A percentile compares a stretch with the other conserved stretches of the same genome.
These are phyloP conservation scores for Rhinolophus ferrumequinum DNA, from an alignment of 2,113 vertebrate species.

Conservation along the genomic window DNA sequence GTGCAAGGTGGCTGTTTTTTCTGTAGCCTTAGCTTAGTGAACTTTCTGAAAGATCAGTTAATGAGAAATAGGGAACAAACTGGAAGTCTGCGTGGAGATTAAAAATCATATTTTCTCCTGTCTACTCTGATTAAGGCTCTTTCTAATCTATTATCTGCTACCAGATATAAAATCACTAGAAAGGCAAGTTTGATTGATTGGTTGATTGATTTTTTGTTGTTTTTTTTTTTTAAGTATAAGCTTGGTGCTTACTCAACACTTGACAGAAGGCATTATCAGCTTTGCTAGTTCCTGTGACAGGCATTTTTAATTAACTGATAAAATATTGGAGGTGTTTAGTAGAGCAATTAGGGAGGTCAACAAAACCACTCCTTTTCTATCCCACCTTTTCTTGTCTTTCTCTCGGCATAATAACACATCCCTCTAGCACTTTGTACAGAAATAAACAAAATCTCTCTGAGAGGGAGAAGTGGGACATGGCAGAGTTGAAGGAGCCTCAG, in stretches of 20 bases:
- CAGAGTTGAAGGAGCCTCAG: neutral
- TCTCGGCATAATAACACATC: neutral
- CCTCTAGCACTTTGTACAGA: neutral
- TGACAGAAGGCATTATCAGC: conserved; percentile 9
- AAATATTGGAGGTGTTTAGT: neutral
- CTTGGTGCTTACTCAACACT: neutral
- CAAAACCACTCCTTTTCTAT: neutral
- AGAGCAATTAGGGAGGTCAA: neutral
- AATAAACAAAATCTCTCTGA: neutral
- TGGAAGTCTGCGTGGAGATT: neutral
- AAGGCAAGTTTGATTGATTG: neutral
- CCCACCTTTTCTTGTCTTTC: neutral
- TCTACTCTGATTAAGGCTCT: neutral
- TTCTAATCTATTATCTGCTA: conserved; percentile 22
- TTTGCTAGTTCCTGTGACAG: neutral
- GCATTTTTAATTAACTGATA: conserved; percentile 31
- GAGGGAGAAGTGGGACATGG: neutral
- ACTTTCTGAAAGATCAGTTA: neutral
- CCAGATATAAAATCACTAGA: conserved; percentile 30
- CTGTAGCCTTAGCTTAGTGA: neutral
- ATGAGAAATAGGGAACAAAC: neutral
- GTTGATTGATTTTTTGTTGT: neutral
- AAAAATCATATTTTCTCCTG: neutral
- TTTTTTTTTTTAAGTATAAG: neutral
- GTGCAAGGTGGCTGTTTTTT: neutral